Evolutionary conservation across 2,888 invertebrate genomes (phyloP), one percentile per base, ranked within the genome.

Genomic region (Microctonus hyperodae): DNA sequence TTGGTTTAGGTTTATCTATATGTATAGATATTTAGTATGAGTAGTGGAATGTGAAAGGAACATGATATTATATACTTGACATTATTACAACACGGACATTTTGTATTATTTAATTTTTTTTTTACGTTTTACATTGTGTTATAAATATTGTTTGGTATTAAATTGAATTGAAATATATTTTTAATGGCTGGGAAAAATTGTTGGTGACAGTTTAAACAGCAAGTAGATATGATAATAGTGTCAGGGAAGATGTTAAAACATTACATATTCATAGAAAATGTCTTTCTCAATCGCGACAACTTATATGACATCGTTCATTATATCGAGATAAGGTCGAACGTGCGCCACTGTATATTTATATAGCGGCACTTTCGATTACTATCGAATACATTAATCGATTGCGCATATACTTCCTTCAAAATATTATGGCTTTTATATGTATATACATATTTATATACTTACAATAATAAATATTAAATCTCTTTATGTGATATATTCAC

Each of bases 311-410:
- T 28, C 25, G 20, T 25, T 51, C 20, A 20, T 22, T 51, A 25
- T 44, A 16, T 20, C n/a, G 13, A 16, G 63, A 55, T 55, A 53
- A 63, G 55, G 63, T 63, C 53, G 55, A 55, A 53, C 63, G 55
- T 63, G 55, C 63, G 28, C 28, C 53, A 53, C 53, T 63, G 55
- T 57, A 10, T 61, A 44, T 44, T 44, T 53, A 56, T 10, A 33
- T 20, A 20, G 35, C 56, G 22, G 35, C 57, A 11, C 35, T 53
- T 44, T 65, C 65, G 65, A 70, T 68, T 64, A 71, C 64, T 62
- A 71, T 71, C 68, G 64, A 44, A 13, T 40, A 62, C 68, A 66
- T 71, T 72, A 70, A 72, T 70, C 69, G 70, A 71, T 69, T 60
- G 69, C 64, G 55, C 61, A 59, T 65, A 53, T 35, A 33, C 48